Evolutionary conservation across 2,888 invertebrate species (phyloP).

Genomic region (Diploptera punctata): DNA sequence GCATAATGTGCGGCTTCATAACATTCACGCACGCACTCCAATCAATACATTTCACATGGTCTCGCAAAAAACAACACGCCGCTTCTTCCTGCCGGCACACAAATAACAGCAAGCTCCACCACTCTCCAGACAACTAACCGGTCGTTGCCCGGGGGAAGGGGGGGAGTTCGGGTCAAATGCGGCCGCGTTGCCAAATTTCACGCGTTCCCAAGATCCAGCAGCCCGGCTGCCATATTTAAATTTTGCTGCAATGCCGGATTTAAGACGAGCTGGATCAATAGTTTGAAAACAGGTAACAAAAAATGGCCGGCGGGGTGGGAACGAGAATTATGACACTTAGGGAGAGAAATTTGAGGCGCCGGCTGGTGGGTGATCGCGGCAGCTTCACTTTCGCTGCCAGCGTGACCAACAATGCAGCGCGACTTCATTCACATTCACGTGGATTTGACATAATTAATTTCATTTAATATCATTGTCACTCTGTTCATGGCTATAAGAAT

Average conservation of each 20-base stretch:
- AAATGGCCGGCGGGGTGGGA: constrained; percentile 16
- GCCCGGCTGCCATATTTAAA: constrained; percentile 14
- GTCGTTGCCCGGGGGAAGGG: constrained; percentile 31
- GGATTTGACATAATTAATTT: too few species aligned
- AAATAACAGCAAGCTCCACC: not conserved
- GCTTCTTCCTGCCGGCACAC: too few species aligned
- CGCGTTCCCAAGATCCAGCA: constrained; percentile 3
- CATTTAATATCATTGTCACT: too few species aligned
- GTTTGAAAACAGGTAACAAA: constrained; percentile 30
- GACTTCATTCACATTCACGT: too few species aligned
- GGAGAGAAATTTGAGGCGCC: constrained; percentile 15
- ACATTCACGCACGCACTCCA: too few species aligned
- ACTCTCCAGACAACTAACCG: constrained; percentile 28
- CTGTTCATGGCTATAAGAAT: too few species aligned
- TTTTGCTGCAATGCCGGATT: not conserved
- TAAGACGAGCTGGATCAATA: constrained; percentile 23
- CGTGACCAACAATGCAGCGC: too few species aligned
- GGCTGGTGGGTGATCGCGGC: not conserved
- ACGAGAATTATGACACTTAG: constrained; percentile 29
- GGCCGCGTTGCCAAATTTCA: constrained; percentile 31
- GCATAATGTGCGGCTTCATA: not conserved
- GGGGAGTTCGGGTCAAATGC: constrained; percentile 33
- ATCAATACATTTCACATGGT: too few species aligned
- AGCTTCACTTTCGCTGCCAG: not conserved
- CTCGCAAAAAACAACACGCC: too few species aligned